Base-by-base conservation (phyloP, 2,113 vertebrate species). In the Dascyllus trimaculatus region DNA sequence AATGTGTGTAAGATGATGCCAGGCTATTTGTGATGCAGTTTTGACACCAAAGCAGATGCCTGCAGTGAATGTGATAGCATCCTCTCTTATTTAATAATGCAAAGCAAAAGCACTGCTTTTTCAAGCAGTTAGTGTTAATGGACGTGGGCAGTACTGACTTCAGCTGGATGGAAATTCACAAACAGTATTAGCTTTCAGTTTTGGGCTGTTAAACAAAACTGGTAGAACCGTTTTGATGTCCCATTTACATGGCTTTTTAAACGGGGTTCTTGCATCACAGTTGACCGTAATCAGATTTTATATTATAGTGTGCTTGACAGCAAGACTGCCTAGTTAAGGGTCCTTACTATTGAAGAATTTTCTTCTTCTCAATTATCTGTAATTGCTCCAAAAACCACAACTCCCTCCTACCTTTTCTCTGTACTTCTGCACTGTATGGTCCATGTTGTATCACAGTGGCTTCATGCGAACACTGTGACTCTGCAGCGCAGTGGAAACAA, bases 31-130 rank as follows among this genome's bases (percentile, higher is more conserved):
- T 70, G 71, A 85, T 81, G 75, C 66, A 72, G 72, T 70, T 72
- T 78, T 76, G 73, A 81, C 80, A 86, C 79, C 51, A 21, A 73
- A 79, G 80, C 81, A 85, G 79, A 90, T 76, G 84, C 64, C 67
- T 78, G 77, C 59, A 66, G 58, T 83, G 67, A 79, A 71, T 67
- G 60, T 86, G 82, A 65, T 32, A 70, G 69, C 52, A 57, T 78
- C 1, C 14, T 76, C 76, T 75, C 52, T 80, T 62, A 76, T 81
- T 88, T 66, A 84, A 84, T 91, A 80, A 87, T 87, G 80, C 75
- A 87, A 66, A 78, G 35, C 48, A 60, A 78, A 63, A 77, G 72
- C 5, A 26, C 26, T 49, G 66, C 26, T 70, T 74, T 85, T 64
- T 78, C 40, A 67, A 19, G 77, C 58, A 11, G 58, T 80, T 35